Evolutionary conservation across 30 jellyfish, hydroid and myxozoan species (phyloP).

Genomic region (Aurelia coerulea): DNA sequence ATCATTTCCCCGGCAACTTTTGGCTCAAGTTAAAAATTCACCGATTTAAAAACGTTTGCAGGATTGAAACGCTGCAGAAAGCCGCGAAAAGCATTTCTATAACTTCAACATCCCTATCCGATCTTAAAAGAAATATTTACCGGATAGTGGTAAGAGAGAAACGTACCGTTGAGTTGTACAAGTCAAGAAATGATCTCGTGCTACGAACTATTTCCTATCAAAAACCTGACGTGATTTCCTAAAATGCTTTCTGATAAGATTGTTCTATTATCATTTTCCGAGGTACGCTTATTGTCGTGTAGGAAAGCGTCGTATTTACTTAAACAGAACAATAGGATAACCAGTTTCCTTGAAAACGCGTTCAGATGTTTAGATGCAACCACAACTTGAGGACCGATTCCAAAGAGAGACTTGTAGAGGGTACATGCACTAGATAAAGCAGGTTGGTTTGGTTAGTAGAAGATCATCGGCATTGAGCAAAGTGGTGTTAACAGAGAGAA

Average conservation of each 20-base stretch:
- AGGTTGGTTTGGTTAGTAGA: no score
- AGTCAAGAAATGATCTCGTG: slow-evolving; percentile 54
- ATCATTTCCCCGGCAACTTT: no score
- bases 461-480: no score
- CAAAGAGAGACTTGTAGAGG: background rate
- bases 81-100: slow-evolving; percentile 34
- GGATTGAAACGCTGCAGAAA: no score
- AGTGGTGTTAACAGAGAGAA: no score
- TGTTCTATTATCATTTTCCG: slow-evolving; percentile 34
- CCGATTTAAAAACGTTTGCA: no score
- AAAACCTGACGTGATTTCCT: slow-evolving; percentile 73
- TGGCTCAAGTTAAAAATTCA: no score
- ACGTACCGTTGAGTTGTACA: slow-evolving; percentile 42
- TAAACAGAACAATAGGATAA: slow-evolving; percentile 20
- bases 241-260: slow-evolving; percentile 34
- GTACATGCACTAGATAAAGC: no score
- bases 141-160: slow-evolving; percentile 42
- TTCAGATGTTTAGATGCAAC: slow-evolving; percentile 16
- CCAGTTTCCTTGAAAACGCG: slow-evolving; percentile 61
- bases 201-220: slow-evolving; percentile 54
- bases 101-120: slow-evolving; percentile 33
- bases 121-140: slow-evolving; percentile 20
- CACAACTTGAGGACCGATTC: slow-evolving; percentile 34
- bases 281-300: slow-evolving; percentile 41
- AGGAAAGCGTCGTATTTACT: slow-evolving; percentile 31